Conservation (phyloP, 2,113 vertebrate genomes). For the Uria lomvia region DNA sequence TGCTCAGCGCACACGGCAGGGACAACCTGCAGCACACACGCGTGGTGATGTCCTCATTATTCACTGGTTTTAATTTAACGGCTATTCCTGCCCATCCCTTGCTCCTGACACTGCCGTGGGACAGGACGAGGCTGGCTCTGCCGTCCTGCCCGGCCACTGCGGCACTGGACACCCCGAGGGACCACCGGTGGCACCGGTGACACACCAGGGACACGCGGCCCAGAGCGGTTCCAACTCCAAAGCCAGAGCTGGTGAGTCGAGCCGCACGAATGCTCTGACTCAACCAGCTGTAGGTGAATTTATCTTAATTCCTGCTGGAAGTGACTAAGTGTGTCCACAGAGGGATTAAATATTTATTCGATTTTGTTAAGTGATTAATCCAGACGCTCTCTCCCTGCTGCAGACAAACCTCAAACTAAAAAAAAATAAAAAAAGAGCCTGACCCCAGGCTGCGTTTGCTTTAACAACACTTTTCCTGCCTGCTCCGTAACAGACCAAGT, state of each 20-base stretch:
- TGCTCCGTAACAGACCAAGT: neutral
- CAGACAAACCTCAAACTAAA: neutral
- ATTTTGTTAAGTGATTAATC: neutral
- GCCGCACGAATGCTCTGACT: neutral
- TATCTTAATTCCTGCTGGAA: neutral
- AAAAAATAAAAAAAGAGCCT: neutral
- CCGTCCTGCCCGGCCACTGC: fast-evolving
- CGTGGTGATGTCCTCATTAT: fast-evolving
- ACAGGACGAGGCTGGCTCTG: neutral
- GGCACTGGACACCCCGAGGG: neutral
- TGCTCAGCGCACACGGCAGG: neutral
- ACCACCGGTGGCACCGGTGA: neutral
- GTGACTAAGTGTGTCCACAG: neutral
- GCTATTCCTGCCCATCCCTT: neutral
- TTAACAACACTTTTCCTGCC: neutral
- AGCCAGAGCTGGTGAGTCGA: neutral
- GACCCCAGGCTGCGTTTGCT: neutral
- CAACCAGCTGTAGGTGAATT: neutral
- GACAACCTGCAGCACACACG: neutral
- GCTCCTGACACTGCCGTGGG: neutral
- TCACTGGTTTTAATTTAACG: neutral
- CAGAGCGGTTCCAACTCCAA: neutral
- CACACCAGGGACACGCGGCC: neutral
- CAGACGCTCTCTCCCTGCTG: neutral
- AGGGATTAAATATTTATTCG: slow-evolving; percentile 2